These are phyloP conservation scores for Dryoscopus gambensis DNA, from an alignment of 2,113 vertebrate genomes.

Conservation along the genomic window DNA sequence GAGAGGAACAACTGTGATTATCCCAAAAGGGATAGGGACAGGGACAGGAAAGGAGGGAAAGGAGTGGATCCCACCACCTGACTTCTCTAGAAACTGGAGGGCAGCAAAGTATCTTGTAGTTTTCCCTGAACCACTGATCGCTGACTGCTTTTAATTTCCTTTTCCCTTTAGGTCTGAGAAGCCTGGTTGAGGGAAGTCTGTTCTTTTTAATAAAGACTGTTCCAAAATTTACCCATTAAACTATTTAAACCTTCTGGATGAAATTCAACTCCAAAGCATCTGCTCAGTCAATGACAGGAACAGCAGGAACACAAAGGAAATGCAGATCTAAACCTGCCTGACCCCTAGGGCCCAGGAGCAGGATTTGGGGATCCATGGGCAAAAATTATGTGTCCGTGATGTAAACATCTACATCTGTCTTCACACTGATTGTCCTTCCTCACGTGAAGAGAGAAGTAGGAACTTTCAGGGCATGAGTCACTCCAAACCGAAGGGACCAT, in stretches of 20 bases:
- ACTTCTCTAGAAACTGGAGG: not conserved
- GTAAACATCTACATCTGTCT: not conserved
- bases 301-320: not conserved
- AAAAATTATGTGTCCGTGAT: not conserved
- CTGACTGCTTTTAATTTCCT: not conserved
- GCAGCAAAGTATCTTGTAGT: not conserved
- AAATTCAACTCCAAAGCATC: not conserved
- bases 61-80: not conserved
- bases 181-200: not conserved
- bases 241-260: not conserved
- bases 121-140: not conserved
- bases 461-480: not conserved
- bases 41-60: not conserved
- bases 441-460: not conserved
- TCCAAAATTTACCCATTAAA: not conserved
- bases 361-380: not conserved
- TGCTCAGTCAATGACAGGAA: not conserved
- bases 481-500: not conserved
- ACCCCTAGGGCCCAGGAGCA: not conserved
- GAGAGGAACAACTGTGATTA: not conserved
- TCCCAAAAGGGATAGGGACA: not conserved
- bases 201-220: not conserved
- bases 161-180: not conserved
- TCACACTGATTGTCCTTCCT: not conserved
- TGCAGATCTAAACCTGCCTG: not conserved